A percentile compares a stretch with the other conserved stretches of the same genome.
These are phyloP conservation scores for Abramis brama DNA, from an alignment of 2,113 vertebrate genomes.

Conservation along the genomic window DNA sequence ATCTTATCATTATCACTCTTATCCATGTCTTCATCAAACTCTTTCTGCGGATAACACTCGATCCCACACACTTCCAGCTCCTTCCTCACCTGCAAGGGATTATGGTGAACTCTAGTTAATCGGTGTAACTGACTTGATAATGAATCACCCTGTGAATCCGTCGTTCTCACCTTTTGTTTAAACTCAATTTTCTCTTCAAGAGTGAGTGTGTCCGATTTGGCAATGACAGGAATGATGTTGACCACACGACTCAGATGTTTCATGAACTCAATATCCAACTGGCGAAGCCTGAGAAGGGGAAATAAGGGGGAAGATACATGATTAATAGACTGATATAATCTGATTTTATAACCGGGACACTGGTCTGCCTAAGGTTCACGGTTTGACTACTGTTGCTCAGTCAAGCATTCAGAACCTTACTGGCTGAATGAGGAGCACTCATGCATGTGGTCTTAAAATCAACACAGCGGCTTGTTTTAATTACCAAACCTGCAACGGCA, in stretches of 20 bases:
- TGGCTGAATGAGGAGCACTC: neutral
- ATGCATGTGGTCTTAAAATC: neutral
- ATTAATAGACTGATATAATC: slow-evolving; percentile 20
- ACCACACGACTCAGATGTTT: slow-evolving; percentile 94
- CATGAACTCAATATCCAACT: slow-evolving; percentile 95
- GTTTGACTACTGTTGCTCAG: neutral
- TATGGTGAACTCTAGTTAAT: neutral
- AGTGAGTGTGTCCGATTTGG: slow-evolving; percentile 96
- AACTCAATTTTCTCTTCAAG: slow-evolving; percentile 93
- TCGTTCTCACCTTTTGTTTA: slow-evolving; percentile 89
- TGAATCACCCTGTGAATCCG: neutral
- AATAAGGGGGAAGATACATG: slow-evolving; percentile 4
- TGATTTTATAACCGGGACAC: neutral
- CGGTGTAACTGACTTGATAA: neutral
- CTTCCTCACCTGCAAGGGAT: slow-evolving; percentile 86
- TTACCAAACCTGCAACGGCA: neutral
- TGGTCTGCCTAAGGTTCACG: neutral
- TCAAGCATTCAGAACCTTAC: slow-evolving; percentile 19
- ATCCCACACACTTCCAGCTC: slow-evolving; percentile 91
- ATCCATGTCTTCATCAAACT: slow-evolving; percentile 97
- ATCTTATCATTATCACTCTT: slow-evolving; percentile 98
- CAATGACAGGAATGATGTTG: slow-evolving; percentile 95
- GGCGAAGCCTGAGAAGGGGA: slow-evolving; percentile 80
- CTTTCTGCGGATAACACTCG: slow-evolving; percentile 96
- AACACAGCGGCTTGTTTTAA: neutral